Evolutionary conservation across 92 coral and sea anemone genomes (phyloP).

Genomic region (Montipora capitata): DNA sequence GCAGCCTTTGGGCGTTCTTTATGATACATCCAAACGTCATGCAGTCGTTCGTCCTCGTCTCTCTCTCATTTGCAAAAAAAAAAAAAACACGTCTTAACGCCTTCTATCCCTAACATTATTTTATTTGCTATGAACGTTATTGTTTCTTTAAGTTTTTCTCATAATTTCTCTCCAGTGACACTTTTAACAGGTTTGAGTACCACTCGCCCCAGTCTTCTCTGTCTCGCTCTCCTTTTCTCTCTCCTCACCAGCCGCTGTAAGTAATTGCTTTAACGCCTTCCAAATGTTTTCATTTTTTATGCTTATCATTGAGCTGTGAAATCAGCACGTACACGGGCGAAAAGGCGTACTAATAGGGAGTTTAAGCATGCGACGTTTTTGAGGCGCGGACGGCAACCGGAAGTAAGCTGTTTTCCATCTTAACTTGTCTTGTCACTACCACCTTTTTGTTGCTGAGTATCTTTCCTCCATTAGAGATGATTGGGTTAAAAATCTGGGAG

Average conservation of each 20-base stretch:
- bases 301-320: not conserved
- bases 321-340: not conserved
- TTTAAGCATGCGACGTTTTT: too few species aligned
- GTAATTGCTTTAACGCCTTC: not conserved
- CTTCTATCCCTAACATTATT: not conserved
- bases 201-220: slow-evolving; percentile 32
- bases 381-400: too few species aligned
- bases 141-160: not conserved
- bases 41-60: not conserved
- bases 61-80: not conserved
- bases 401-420: too few species aligned
- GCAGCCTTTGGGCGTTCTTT: not conserved
- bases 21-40: slow-evolving; percentile 15
- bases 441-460: too few species aligned
- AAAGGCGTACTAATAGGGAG: not conserved
- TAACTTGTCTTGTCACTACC: too few species aligned
- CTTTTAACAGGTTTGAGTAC: slow-evolving; percentile 21
- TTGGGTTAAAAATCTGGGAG: too few species aligned
- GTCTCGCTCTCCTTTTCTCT: slow-evolving; percentile 29
- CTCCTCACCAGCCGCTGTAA: slow-evolving; percentile 40
- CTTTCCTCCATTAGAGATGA: too few species aligned
- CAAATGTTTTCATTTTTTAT: not conserved
- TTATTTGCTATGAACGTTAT: not conserved
- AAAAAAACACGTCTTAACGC: not conserved
- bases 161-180: slow-evolving; percentile 43